Conservation (phyloP, 2,888 invertebrate species). For the Diarsia brunnea region DNA sequence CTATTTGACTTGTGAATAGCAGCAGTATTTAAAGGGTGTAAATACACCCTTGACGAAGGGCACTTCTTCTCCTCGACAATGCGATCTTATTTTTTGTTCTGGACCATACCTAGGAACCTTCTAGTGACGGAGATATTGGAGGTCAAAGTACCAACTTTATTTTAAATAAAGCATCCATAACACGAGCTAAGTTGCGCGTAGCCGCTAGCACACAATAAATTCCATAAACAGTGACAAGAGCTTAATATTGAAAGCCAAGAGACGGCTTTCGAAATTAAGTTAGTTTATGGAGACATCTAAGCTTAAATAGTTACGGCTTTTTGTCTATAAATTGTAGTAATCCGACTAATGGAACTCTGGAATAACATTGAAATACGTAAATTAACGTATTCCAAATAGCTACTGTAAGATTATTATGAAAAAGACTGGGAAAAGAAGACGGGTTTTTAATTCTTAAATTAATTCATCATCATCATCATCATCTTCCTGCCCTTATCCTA, state of each 20-base stretch:
- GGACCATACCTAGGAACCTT: too few species aligned
- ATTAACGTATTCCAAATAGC: background rate
- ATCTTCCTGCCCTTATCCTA: too few species aligned
- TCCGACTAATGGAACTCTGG: constrained; percentile 31
- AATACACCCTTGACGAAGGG: too few species aligned
- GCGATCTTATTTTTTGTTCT: too few species aligned
- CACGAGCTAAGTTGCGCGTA: background rate
- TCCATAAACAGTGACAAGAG: background rate
- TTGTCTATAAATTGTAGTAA: constrained; percentile 45
- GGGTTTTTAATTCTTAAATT: background rate
- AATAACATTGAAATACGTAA: constrained; percentile 8
- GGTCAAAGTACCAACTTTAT: too few species aligned
- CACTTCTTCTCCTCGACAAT: too few species aligned
- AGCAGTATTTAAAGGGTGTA: too few species aligned
- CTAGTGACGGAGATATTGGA: too few species aligned
- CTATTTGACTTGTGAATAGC: too few species aligned
- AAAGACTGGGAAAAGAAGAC: background rate
- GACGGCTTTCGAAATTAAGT: constrained; percentile 19
- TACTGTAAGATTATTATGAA: background rate
- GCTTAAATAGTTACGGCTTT: constrained; percentile 30
- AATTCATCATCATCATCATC: too few species aligned
- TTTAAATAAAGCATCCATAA: too few species aligned
- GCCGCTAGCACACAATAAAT: background rate
- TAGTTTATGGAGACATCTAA: constrained; percentile 25
- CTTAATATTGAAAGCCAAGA: constrained; percentile 13